phyloP scores from a whole-genome alignment of 2,113 vertebrate species.

The Vombatus ursinus region DNA sequence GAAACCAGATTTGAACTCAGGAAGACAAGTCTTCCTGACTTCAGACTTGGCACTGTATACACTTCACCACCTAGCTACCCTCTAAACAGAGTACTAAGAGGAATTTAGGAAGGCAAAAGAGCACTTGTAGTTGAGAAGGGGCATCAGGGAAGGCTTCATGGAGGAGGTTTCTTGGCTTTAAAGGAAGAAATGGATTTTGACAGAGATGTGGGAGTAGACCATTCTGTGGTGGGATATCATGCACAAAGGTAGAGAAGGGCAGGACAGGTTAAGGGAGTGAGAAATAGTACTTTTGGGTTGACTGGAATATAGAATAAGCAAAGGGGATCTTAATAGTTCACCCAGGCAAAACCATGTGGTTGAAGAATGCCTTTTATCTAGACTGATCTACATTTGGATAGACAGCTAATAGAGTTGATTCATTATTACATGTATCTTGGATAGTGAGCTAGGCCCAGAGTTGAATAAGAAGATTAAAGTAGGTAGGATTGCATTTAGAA shows the following conservation, averaged over 20 bases:
- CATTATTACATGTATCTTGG: neutral
- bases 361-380: neutral
- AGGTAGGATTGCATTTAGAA: neutral
- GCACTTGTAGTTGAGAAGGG: neutral
- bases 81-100: neutral
- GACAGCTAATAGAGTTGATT: neutral
- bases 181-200: neutral
- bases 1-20: too few relatives aligned
- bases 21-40: neutral
- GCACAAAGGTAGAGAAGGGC: neutral
- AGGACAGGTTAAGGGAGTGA: neutral
- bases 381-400: neutral
- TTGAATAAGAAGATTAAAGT: neutral
- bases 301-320: neutral
- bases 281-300: neutral
- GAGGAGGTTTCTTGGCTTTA: neutral
- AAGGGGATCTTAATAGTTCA: neutral
- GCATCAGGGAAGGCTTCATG: neutral
- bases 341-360: neutral
- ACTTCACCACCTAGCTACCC: neutral
- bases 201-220: neutral
- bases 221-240: neutral
- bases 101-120: neutral
- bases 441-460: neutral
- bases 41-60: neutral